Percentiles rank a stretch among this genome's conserved stretches.
phyloP scores from a whole-genome alignment of 30 jellyfish, hydroid and myxozoan genomes.

The Haliclystus octoradiatus region DNA sequence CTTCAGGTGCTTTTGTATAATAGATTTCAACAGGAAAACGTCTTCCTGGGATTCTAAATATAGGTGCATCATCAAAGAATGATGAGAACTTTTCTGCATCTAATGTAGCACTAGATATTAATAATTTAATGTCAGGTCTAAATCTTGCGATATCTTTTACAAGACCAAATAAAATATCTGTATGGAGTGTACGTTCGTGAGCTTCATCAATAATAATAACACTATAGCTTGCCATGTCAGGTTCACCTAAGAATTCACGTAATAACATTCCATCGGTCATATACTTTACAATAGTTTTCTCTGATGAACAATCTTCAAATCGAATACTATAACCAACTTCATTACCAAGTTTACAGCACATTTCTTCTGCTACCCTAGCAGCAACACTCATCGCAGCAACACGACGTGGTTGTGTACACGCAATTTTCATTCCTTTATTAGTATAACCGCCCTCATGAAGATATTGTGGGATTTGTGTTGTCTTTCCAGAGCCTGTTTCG shows the following conservation, averaged over 20 bases:
- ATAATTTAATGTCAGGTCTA: conserved; percentile 81
- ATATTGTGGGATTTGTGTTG: conserved; percentile 98
- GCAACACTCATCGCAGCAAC: conserved; percentile 99
- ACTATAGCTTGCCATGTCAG: conserved; percentile 96
- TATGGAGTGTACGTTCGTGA: conserved; percentile 97
- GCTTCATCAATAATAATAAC: conserved; percentile 98
- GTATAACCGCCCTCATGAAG: conserved; percentile 95
- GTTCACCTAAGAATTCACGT: conserved; percentile 98
- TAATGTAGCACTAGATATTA: conserved; percentile 97
- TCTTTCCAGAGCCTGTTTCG: conserved; percentile 99
- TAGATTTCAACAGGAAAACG: conserved; percentile 97
- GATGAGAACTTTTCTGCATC: conserved; percentile 98
- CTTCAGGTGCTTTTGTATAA: conserved; percentile 99
- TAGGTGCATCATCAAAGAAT: conserved; percentile 99
- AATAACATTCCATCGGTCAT: conserved; percentile 99
- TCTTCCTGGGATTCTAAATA: conserved; percentile 98
- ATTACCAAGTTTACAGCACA: conserved; percentile 85
- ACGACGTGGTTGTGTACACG: conserved; percentile 99
- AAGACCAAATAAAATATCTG: conserved; percentile 94
- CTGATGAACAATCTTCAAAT: conserved; percentile 96
- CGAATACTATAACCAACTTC: conserved; percentile 99
- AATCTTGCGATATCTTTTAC: conserved; percentile 97
- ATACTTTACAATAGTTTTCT: conserved; percentile 86
- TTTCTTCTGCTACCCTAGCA: conserved; percentile 99
- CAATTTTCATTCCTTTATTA: conserved; percentile 77